phyloP scores from a whole-genome alignment of 2,797 vertebrate genomes.

The Thripadectes ignobilis region DNA sequence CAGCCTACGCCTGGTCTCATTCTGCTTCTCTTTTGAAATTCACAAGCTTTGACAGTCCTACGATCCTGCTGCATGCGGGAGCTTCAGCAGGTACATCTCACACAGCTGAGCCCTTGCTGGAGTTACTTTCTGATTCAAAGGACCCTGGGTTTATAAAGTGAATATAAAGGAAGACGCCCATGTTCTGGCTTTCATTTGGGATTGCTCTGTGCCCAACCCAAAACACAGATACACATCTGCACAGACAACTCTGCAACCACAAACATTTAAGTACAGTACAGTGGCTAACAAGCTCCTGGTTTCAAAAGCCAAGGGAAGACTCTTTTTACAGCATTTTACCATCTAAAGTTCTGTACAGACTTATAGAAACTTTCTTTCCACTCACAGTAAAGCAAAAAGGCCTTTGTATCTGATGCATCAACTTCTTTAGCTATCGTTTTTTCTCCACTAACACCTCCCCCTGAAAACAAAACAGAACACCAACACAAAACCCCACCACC shows the following conservation, averaged over 20 bases:
- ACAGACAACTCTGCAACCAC: not conserved
- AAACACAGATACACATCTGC: not conserved
- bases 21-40: constrained; percentile 42
- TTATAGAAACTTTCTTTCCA: not conserved
- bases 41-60: constrained; percentile 21
- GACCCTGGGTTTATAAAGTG: not conserved
- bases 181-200: not conserved
- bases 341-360: not conserved
- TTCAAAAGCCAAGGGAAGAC: not conserved
- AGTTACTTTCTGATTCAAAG: not conserved
- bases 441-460: not conserved
- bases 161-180: not conserved
- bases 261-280: not conserved
- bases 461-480: not conserved
- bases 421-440: not conserved
- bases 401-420: not conserved
- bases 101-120: not conserved
- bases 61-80: not conserved
- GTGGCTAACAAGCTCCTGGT: not conserved
- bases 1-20: constrained; percentile 55
- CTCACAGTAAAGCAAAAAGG: not conserved
- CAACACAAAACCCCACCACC: not conserved
- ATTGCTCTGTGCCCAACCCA: not conserved
- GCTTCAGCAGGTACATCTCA: constrained; percentile 20
- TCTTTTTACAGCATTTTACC: not conserved